Percentiles rank a stretch among this genome's conserved stretches.
These are phyloP conservation scores for Dasypus novemcinctus DNA, from an alignment of 2,113 vertebrate species.

Conservation along the genomic window DNA sequence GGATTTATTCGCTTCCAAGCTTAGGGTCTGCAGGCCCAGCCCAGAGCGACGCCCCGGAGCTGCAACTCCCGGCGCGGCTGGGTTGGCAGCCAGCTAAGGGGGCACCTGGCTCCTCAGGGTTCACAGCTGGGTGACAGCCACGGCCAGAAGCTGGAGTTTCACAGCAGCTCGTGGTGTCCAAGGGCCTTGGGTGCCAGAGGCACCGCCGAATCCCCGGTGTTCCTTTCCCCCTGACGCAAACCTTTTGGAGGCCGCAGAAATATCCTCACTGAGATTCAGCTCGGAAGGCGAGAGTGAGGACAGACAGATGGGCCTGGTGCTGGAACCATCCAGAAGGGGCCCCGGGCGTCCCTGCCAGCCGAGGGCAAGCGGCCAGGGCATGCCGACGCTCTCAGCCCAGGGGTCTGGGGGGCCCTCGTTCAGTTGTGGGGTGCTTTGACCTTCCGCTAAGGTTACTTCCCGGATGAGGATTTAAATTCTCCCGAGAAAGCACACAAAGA, in stretches of 20 bases:
- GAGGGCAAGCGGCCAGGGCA: too few relatives aligned
- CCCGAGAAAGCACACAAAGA: neutral
- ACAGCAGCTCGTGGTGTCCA: neutral
- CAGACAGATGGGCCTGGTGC: neutral
- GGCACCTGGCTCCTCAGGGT: neutral
- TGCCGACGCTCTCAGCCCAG: neutral
- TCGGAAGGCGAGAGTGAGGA: neutral
- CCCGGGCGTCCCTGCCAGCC: neutral
- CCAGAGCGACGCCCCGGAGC: neutral
- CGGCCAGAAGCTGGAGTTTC: neutral
- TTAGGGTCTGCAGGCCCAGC: neutral
- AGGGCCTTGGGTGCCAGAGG: neutral
- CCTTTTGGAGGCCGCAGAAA: neutral
- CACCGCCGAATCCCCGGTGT: neutral
- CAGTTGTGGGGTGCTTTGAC: neutral
- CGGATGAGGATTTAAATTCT: neutral
- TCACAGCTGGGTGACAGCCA: neutral
- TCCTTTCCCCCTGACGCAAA: rapidly evolving
- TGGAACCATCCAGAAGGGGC: too few relatives aligned
- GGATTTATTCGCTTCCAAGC: too few relatives aligned
- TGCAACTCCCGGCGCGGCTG: neutral
- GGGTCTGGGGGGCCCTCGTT: neutral
- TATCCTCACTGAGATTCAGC: neutral
- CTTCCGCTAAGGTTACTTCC: neutral
- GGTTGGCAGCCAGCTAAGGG: neutral